Base-by-base conservation (phyloP, 2,888 invertebrate genomes). In the Lepas anatifera region DNA sequence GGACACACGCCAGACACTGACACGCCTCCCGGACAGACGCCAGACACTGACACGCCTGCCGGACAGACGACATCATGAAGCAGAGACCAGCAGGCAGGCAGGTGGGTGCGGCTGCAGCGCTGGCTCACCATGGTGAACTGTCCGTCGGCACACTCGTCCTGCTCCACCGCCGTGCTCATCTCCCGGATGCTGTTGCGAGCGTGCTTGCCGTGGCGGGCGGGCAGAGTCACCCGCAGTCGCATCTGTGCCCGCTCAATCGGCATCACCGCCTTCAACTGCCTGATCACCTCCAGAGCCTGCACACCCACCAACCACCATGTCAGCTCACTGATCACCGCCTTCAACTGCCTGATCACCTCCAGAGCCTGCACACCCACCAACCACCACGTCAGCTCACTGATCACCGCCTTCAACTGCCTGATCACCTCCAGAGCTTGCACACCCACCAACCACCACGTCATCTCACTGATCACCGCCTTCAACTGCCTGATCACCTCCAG, bases 221-320 rank as follows among this genome's bases (percentile, higher is more conserved):
- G 86, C 68, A 94, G 83, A 13, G 86, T 82, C 11, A 97, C 85
- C 76, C 88, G 86, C 1, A 99, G 82, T 76, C 93, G 87, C 98
- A 99, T 99, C 79, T 95, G 93, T 0, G 97, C 96, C 76, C 97
- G 83, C 78, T 97, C 95, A 74, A 99, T 85, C 0, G 94, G 92
- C 78, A 99, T 89, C 43, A 88, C 87, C 73, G 87, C 86, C 77
- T 90, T 89, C 46, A 96, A 81, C 75, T 90, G 84, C 71, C 90
- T 90, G 75, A 97, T 95, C 0, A 95, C 95, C 78, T 97, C 96
- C 72, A 99, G 81, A 0, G 97, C 95, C 82, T 97, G 58, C 7
- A n/a, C n/a, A n/a, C n/a, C n/a, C n/a, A n/a, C n/a, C n/a, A n/a
- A n/a, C n/a, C n/a, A n/a, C n/a, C n/a, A n/a, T n/a, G n/a, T n/a